phyloP scores from a whole-genome alignment of 1,140 invertebrate genomes.

The Lasioglossum albipes region DNA sequence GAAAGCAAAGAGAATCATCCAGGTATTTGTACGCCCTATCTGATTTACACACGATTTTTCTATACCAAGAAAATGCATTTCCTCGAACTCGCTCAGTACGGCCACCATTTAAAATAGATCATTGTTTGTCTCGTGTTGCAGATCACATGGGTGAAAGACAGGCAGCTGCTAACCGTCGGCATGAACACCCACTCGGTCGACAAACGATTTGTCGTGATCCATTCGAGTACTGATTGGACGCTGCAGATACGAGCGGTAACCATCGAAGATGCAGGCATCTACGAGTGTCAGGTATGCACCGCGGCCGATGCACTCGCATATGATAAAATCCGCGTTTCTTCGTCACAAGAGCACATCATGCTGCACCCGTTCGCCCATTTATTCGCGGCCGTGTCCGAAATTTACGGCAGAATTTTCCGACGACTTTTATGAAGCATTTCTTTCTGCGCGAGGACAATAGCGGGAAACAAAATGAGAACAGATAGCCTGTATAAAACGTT shows the following conservation, averaged over 20 bases:
- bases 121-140: slow-evolving; percentile 70
- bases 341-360: too few relatives aligned
- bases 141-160: slow-evolving; percentile 88
- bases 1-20: too few relatives aligned
- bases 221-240: slow-evolving; percentile 88
- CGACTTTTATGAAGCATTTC: slow-evolving; percentile 14
- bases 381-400: slow-evolving; percentile 13
- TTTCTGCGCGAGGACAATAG: neutral
- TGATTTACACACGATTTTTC: too few relatives aligned
- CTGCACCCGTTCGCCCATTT: neutral
- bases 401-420: neutral
- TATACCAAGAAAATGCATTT: too few relatives aligned
- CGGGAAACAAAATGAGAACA: neutral
- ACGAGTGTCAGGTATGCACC: slow-evolving; percentile 86
- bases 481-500: neutral
- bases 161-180: slow-evolving; percentile 87
- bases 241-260: slow-evolving; percentile 87
- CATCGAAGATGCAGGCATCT: slow-evolving; percentile 86
- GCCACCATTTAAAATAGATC: too few relatives aligned
- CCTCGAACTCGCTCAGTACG: too few relatives aligned
- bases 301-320: neutral
- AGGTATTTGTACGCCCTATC: too few relatives aligned
- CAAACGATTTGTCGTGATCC: slow-evolving; percentile 88
- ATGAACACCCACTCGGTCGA: slow-evolving; percentile 86
- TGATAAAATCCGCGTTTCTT: slow-evolving; percentile 12